These are phyloP conservation scores for Ferrisia virgata DNA, from an alignment of 2,888 invertebrate genomes.

Conservation along the genomic window DNA sequence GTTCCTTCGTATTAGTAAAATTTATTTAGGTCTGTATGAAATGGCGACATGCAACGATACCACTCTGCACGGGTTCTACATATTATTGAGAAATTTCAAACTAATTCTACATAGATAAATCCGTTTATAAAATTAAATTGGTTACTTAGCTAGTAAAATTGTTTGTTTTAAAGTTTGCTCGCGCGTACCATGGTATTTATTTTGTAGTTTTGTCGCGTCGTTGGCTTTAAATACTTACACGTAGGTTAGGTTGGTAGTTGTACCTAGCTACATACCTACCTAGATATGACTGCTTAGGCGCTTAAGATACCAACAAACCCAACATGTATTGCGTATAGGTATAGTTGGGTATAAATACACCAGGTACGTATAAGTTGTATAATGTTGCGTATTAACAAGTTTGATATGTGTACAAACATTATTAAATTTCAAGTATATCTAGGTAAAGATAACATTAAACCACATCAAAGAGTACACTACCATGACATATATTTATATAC, in stretches of 20 bases:
- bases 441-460: background rate
- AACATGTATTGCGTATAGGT: background rate
- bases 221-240: background rate
- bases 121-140: slow-evolving; percentile 2
- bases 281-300: too few relatives aligned
- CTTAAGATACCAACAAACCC: background rate
- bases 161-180: background rate
- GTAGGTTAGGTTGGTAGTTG: background rate
- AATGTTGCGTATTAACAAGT: slow-evolving; percentile 3
- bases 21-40: too few relatives aligned
- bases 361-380: background rate
- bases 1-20: too few relatives aligned
- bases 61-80: too few relatives aligned
- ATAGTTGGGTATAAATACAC: background rate
- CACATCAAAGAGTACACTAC: background rate
- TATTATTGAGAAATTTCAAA: background rate
- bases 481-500: too few relatives aligned
- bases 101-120: background rate
- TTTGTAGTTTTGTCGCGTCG: background rate
- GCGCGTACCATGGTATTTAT: background rate
- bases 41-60: too few relatives aligned
- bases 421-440: background rate
- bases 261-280: too few relatives aligned
- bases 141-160: background rate
- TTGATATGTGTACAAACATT: slow-evolving; percentile 9